Percentiles rank a stretch among this genome's conserved stretches.
Evolutionary conservation across 2,888 invertebrate genomes (phyloP).

Genomic region (Glyphotaelius pellucidus): DNA sequence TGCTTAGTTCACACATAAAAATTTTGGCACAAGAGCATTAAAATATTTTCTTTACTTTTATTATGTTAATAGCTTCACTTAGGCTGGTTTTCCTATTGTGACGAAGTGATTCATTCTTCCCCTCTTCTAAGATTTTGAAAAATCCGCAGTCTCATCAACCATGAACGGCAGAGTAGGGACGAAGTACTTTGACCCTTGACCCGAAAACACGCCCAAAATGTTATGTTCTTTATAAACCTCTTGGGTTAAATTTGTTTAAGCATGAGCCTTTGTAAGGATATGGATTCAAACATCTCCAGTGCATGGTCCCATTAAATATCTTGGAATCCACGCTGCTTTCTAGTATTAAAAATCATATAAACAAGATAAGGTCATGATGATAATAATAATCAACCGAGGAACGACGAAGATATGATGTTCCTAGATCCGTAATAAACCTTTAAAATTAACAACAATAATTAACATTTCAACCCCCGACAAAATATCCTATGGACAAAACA

Average conservation of each 20-base stretch:
- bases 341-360: background rate
- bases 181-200: too few relatives aligned
- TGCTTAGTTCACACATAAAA: background rate
- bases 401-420: background rate
- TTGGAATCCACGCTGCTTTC: background rate
- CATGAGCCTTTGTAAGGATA: background rate
- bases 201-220: background rate
- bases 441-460: too few relatives aligned
- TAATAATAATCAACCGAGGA: background rate
- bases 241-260: background rate
- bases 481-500: too few relatives aligned
- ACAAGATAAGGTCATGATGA: background rate
- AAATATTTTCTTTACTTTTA: too few relatives aligned
- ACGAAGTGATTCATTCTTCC: background rate
- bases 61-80: too few relatives aligned
- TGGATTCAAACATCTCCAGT: background rate
- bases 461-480: too few relatives aligned
- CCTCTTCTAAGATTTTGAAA: background rate
- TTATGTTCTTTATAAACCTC: background rate
- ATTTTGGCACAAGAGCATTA: too few relatives aligned
- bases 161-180: background rate
- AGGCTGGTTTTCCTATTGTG: background rate
- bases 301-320: background rate
- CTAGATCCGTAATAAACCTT: background rate
- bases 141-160: background rate